Evolutionary conservation across 2,888 invertebrate species (phyloP), one percentile per base, ranked within the genome.

Genomic region (Drosophila pegasa): DNA sequence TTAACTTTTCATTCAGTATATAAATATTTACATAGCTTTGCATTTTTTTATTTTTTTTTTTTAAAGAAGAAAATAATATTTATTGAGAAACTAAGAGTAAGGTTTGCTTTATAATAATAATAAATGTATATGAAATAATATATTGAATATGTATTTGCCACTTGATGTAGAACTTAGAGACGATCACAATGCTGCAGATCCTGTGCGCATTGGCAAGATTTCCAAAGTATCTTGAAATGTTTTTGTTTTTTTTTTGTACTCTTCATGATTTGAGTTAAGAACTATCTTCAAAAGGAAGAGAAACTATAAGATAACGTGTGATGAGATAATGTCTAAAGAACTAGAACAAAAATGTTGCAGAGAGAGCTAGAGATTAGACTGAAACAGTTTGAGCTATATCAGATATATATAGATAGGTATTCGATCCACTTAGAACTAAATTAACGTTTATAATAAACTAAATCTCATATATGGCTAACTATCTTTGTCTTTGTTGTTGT

Each of bases 391-490:
- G 38, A 10, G 9, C 10, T 41, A 35, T 9, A 58, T 58, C 12
- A n/a, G n/a, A 27, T 27, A 18, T 37, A 35, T 9, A 37, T 14
- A 10, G n/a, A 14, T 31, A 18, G 27, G 12, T n/a, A 38, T 51
- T 37, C 2, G 40, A 41, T 50, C 20, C 48, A 14, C 71, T 71
- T 81, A 81, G 45, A 84, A 84, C 76, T 65, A 87, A 72, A 78
- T 87, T 70, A 84, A 84, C 83, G 69, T 81, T 85, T 76, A 75
- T 64, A 64, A 74, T 78, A 68, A 69, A 64, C 75, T 78, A 87
- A 81, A 66, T 76, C 71, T 73, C 69, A 69, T 87, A 66, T 52
- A 67, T 84, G 59, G 27, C 57, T 73, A 85, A 75, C 54, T 54
- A 67, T 76, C 61, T 79, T 72, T 82, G 80, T 79, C 65, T 78